Evolutionary conservation across 2,797 vertebrate species (phyloP).

Genomic region (Syndactyla subalaris): DNA sequence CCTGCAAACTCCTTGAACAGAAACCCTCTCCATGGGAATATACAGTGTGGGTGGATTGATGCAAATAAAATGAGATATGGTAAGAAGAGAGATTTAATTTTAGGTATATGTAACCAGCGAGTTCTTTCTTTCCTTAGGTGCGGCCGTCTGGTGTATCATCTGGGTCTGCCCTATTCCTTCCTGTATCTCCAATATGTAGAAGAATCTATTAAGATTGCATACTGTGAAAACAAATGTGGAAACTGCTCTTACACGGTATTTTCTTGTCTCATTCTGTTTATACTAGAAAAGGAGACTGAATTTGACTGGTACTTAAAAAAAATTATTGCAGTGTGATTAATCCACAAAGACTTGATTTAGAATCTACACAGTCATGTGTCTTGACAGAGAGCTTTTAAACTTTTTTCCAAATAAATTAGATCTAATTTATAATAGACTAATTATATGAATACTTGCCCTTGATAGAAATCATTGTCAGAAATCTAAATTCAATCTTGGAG

Average conservation of each 20-base stretch:
- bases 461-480: constrained; percentile 9
- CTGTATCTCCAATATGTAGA: constrained; percentile 85
- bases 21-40: background rate
- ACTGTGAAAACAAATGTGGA: constrained; percentile 87
- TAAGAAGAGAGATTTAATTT: background rate
- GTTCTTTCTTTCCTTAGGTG: constrained; percentile 80
- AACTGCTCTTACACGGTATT: constrained; percentile 86
- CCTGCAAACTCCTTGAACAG: background rate
- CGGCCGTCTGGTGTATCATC: constrained; percentile 88
- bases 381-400: background rate
- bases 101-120: background rate
- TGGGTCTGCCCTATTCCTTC: constrained; percentile 89
- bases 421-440: background rate
- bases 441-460: background rate
- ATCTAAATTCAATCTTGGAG: background rate
- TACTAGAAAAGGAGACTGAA: background rate
- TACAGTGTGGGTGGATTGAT: background rate
- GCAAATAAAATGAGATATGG: background rate
- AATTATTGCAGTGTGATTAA: background rate
- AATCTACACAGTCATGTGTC: background rate
- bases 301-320: background rate
- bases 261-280: background rate
- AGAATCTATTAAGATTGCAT: constrained; percentile 85
- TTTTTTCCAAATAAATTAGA: background rate
- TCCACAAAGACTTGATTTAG: accelerated